Conservation (phyloP, 2,113 vertebrate species). For the Thamnaconus septentrionalis region DNA sequence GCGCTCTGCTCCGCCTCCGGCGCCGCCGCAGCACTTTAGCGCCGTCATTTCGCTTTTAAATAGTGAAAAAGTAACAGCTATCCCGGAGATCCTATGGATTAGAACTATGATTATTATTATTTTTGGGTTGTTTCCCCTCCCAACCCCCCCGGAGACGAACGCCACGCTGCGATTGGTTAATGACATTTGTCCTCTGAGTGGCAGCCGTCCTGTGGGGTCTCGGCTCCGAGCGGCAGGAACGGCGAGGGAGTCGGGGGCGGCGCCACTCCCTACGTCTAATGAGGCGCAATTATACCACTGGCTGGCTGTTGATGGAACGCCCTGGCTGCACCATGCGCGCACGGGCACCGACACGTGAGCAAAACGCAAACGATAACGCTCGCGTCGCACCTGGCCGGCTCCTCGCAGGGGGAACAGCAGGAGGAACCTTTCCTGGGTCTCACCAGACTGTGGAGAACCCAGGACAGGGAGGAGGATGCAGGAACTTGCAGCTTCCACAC, state of each 20-base stretch:
- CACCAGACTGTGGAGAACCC: too few relatives aligned
- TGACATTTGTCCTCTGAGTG: conserved; percentile 66
- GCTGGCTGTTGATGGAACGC: conserved; percentile 62
- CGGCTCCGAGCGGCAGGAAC: conserved; percentile 53
- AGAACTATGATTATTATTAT: conserved; percentile 62
- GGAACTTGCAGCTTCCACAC: too few relatives aligned
- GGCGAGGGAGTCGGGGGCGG: conserved; percentile 57
- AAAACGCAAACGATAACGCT: conserved; percentile 6
- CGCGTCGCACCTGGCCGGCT: too few relatives aligned
- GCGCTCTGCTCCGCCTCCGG: conserved; percentile 54
- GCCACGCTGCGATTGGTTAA: conserved; percentile 72
- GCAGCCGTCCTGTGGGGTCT: conserved; percentile 68
- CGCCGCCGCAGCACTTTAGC: conserved; percentile 59
- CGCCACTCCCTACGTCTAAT: conserved; percentile 63
- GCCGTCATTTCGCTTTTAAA: conserved; percentile 72
- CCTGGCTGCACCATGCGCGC: conserved; percentile 29
- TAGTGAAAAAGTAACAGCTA: conserved; percentile 66
- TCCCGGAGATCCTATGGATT: conserved; percentile 67
- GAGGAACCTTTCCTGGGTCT: conserved; percentile 28
- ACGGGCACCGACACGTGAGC: conserved; percentile 21
- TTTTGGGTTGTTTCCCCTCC: too few relatives aligned
- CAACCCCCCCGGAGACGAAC: conserved; percentile 61
- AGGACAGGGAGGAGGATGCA: too few relatives aligned
- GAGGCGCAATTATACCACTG: conserved; percentile 63
- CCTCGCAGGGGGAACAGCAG: too few relatives aligned